Percentiles rank a stretch among this genome's conserved stretches.
Evolutionary conservation across 1,140 invertebrate species (phyloP).

Genomic region (Atta colombica): DNA sequence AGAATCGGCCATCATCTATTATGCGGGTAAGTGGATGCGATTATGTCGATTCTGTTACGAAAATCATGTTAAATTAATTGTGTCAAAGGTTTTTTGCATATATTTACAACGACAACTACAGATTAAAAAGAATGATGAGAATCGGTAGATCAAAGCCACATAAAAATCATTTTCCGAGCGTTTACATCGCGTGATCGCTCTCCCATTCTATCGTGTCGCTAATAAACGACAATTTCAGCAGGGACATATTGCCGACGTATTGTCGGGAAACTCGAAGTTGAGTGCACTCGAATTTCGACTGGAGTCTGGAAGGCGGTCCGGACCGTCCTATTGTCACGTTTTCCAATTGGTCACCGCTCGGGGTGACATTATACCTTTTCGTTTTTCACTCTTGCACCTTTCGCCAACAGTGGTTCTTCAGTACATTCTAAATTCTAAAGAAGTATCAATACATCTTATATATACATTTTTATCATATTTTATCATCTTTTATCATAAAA

Average conservation of each 20-base stretch:
- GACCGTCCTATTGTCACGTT: constrained; percentile 71
- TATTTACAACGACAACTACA: not conserved
- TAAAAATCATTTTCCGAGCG: constrained; percentile 62
- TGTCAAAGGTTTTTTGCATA: not conserved
- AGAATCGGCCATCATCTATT: not conserved
- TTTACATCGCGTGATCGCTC: constrained; percentile 43
- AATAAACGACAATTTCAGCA: constrained; percentile 83
- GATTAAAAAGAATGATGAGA: not conserved
- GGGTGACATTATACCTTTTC: constrained; percentile 74
- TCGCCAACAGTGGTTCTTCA: constrained; percentile 69
- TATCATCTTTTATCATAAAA: not conserved
- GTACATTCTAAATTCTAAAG: not conserved
- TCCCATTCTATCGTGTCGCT: constrained; percentile 62
- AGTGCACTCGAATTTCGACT: constrained; percentile 83
- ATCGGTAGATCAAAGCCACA: constrained; percentile 18
- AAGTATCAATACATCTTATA: constrained; percentile 5
- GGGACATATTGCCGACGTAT: constrained; percentile 82
- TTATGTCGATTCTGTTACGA: constrained; percentile 28
- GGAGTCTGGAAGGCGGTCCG: constrained; percentile 80
- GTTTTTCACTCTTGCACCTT: constrained; percentile 65
- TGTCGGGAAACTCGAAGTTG: constrained; percentile 82
- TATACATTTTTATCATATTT: not conserved
- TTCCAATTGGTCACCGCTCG: constrained; percentile 76
- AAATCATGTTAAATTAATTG: constrained; percentile 7
- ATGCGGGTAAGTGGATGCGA: not conserved